These are phyloP conservation scores for Pithys albifrons DNA, from an alignment of 2,113 vertebrate species.

Conservation along the genomic window DNA sequence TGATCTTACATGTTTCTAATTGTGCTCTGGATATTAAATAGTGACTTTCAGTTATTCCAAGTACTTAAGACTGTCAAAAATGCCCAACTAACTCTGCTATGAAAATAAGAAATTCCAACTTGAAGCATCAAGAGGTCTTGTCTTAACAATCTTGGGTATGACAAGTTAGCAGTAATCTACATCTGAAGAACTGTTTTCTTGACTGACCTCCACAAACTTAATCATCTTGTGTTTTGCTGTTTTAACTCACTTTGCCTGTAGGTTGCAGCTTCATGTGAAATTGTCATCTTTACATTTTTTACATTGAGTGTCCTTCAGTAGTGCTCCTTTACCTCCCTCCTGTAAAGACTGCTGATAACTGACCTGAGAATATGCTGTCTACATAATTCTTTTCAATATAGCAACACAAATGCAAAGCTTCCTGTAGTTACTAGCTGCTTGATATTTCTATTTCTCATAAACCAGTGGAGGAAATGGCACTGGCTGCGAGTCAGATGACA, in stretches of 20 bases:
- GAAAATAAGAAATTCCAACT: background rate
- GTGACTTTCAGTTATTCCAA: background rate
- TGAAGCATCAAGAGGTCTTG: background rate
- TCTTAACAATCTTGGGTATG: background rate
- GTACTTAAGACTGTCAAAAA: background rate
- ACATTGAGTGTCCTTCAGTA: background rate
- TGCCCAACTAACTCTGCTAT: background rate
- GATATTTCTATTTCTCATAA: background rate
- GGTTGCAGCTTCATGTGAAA: background rate
- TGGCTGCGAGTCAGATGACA: background rate
- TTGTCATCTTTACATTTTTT: background rate
- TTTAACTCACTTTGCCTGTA: background rate
- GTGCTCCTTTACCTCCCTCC: background rate
- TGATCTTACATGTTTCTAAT: background rate
- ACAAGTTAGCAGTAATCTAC: background rate
- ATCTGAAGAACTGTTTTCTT: background rate
- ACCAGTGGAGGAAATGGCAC: background rate
- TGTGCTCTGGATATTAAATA: background rate
- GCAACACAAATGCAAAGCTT: background rate
- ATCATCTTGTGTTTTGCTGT: background rate
- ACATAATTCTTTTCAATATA: rapidly evolving
- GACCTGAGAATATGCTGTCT: background rate
- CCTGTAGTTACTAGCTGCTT: background rate
- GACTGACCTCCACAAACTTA: background rate
- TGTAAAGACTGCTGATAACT: background rate